Conservation (phyloP, 1,140 invertebrate species). For the Drosophila sp. region DNA sequence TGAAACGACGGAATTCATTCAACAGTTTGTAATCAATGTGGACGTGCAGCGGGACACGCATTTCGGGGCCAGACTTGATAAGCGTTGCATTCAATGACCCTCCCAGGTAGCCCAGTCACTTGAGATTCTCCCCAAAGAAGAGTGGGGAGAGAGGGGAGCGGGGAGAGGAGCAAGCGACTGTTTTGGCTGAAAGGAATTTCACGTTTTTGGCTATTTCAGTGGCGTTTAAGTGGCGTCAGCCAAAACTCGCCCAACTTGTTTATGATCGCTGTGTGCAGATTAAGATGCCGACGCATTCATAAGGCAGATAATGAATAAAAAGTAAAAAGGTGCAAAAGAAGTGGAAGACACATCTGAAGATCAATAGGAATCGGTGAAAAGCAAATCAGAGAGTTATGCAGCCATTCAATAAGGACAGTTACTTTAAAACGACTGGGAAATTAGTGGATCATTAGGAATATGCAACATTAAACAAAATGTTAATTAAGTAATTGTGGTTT, state of each 20-base stretch:
- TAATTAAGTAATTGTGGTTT: too few relatives aligned
- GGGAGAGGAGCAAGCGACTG: conserved; percentile 2
- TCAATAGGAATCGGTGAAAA: conserved; percentile 1
- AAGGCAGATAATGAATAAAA: neutral
- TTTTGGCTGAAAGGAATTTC: conserved; percentile 52
- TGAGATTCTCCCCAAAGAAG: neutral
- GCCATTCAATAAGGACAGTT: neutral
- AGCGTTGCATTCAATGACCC: conserved; percentile 56
- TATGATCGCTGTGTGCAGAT: conserved; percentile 45
- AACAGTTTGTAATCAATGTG: conserved; percentile 78
- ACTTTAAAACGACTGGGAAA: too few relatives aligned
- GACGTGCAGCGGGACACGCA: conserved; percentile 39
- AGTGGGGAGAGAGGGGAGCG: neutral
- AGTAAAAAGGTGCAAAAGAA: too few relatives aligned
- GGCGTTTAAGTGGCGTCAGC: conserved; percentile 75
- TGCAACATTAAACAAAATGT: too few relatives aligned
- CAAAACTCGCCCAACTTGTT: conserved; percentile 43
- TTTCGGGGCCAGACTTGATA: conserved; percentile 26
- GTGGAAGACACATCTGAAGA: neutral
- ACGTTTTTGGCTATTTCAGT: conserved; percentile 57
- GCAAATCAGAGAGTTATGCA: neutral
- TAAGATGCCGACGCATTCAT: conserved; percentile 32
- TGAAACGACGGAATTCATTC: conserved; percentile 74
- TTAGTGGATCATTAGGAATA: too few relatives aligned
- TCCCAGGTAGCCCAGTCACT: conserved; percentile 37